phyloP scores from a whole-genome alignment of 2,797 vertebrate species.

The Sebastes alutus region DNA sequence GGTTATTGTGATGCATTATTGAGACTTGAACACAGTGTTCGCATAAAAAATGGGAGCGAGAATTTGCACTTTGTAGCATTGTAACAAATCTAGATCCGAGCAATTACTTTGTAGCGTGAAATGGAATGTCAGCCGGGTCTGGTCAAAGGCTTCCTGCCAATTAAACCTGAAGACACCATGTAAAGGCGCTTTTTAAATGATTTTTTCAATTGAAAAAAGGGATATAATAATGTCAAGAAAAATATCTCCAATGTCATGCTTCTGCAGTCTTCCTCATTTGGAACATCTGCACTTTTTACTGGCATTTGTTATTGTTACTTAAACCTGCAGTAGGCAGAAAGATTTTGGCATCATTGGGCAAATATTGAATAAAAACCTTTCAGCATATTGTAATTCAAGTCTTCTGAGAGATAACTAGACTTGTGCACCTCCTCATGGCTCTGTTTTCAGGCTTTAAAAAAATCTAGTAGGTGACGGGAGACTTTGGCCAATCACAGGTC shows the following conservation, averaged over 20 bases:
- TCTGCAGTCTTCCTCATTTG: constrained; percentile 14
- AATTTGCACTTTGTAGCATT: constrained; percentile 30
- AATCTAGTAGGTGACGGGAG: no score
- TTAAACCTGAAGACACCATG: constrained; percentile 47
- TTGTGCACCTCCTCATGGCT: no score
- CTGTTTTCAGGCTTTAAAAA: no score
- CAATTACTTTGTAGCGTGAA: constrained; percentile 46
- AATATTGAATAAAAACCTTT: no score
- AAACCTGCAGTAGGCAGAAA: no score
- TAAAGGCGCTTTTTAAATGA: constrained; percentile 3
- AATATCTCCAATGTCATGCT: constrained; percentile 2
- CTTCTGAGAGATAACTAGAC: no score
- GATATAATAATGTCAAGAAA: constrained; percentile 25
- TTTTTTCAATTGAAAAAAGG: constrained; percentile 8
- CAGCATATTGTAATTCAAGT: no score
- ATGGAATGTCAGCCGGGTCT: constrained; percentile 46
- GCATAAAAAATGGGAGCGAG: background rate
- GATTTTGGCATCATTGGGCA: no score
- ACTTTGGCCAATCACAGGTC: no score
- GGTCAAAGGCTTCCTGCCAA: constrained; percentile 54
- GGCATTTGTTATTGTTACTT: background rate
- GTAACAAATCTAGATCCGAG: constrained; percentile 21
- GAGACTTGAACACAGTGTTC: background rate
- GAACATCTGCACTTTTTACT: background rate
- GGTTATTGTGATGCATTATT: constrained; percentile 14